Evolutionary conservation across 2,113 vertebrate genomes (phyloP).

Genomic region (Periophthalmus modestus): DNA sequence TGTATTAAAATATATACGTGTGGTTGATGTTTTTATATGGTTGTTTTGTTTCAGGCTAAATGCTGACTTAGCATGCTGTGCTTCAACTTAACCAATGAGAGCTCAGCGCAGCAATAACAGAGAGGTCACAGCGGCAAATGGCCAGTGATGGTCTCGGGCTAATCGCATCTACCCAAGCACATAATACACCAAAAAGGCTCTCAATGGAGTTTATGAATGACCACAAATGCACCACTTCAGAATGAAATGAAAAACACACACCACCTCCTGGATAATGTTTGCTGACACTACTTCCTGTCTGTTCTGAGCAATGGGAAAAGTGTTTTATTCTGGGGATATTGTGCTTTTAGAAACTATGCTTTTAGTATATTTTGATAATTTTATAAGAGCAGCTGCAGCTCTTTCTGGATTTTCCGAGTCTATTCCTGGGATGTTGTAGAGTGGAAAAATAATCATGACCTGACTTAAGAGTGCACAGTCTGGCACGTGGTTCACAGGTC

Average conservation of each 20-base stretch:
- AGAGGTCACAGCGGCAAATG: slow-evolving; percentile 27
- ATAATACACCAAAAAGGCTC: slow-evolving; percentile 1
- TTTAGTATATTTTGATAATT: background rate
- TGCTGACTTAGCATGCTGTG: slow-evolving; percentile 36
- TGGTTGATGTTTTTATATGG: slow-evolving; percentile 5
- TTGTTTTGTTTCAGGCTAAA: slow-evolving; percentile 13
- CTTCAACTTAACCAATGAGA: slow-evolving; percentile 27
- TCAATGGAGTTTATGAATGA: slow-evolving; percentile 3
- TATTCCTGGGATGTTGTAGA: background rate
- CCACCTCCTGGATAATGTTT: background rate
- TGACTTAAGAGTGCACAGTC: background rate
- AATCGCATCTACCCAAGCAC: slow-evolving; percentile 1
- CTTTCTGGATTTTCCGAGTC: background rate
- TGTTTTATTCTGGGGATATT: background rate
- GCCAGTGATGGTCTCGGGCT: slow-evolving; percentile 31
- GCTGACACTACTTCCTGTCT: background rate
- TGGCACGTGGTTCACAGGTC: background rate
- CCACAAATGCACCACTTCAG: background rate
- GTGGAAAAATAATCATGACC: slow-evolving; percentile 3
- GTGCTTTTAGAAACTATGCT: background rate
- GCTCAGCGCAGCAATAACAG: slow-evolving; percentile 22
- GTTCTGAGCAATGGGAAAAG: background rate
- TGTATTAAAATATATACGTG: background rate
- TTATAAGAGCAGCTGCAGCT: background rate
- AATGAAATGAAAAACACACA: background rate